phyloP scores from a whole-genome alignment of 2,888 invertebrate species.

The Trissolcus brochymenae region DNA sequence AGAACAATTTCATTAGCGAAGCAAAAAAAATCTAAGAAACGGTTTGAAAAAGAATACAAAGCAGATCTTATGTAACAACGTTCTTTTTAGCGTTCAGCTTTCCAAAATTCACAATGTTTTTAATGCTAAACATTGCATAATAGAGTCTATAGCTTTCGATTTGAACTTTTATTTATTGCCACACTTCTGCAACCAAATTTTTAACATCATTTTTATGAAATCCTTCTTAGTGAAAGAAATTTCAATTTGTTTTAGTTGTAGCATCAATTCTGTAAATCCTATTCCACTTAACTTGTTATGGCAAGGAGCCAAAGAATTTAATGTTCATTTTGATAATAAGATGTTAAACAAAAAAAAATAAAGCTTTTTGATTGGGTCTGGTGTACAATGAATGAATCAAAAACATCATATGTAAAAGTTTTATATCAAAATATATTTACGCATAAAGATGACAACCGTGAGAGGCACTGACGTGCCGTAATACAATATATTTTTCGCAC shows the following conservation, averaged over 20 bases:
- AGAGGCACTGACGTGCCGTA: conserved; percentile 62
- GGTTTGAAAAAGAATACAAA: conserved; percentile 39
- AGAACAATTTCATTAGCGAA: conserved; percentile 27
- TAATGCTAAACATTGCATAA: conserved; percentile 45
- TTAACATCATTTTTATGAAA: conserved; percentile 10
- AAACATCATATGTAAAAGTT: conserved; percentile 60
- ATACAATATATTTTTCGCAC: conserved; percentile 66
- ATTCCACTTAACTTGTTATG: too few relatives aligned
- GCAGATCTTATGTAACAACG: conserved; percentile 26
- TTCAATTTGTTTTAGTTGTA: too few relatives aligned
- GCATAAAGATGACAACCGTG: conserved; percentile 74
- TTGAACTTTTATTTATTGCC: conserved; percentile 44
- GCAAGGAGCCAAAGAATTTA: too few relatives aligned
- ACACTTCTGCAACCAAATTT: conserved; percentile 36
- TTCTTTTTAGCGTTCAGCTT: conserved; percentile 53
- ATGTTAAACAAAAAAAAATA: not conserved
- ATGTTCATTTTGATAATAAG: not conserved
- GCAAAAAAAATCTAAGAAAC: conserved; percentile 12
- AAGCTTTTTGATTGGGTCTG: conserved; percentile 3
- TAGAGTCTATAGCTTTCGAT: conserved; percentile 48
- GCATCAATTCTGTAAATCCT: too few relatives aligned
- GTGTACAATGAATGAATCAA: conserved; percentile 14
- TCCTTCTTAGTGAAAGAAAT: too few relatives aligned
- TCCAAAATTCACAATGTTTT: conserved; percentile 57
- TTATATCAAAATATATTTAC: conserved; percentile 77